These are phyloP conservation scores for Spongilla lacustris DNA, from an alignment of 37 sponge, comb jelly and placozoan genomes.

Conservation along the genomic window DNA sequence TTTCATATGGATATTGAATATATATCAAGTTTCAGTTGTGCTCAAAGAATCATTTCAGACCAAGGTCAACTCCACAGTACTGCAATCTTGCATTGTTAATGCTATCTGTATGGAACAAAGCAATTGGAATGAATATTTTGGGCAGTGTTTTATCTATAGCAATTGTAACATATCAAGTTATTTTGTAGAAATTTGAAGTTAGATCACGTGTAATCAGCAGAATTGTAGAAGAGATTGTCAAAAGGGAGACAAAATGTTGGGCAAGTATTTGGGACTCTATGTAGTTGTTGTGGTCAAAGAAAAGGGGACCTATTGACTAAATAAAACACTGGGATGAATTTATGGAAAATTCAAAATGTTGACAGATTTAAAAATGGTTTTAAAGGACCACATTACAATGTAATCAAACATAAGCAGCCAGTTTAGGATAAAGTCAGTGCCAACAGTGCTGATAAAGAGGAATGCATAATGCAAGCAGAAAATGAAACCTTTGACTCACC, in stretches of 20 bases:
- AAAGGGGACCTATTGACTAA: neutral
- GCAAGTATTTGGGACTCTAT: neutral
- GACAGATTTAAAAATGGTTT: neutral
- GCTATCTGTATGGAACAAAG: neutral
- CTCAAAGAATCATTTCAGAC: slow-evolving; percentile 17
- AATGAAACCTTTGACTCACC: neutral
- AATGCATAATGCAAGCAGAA: neutral
- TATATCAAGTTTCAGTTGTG: slow-evolving; percentile 26
- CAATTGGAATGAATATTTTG: slow-evolving; percentile 26
- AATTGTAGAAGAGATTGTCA: neutral
- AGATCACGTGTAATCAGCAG: too few species aligned
- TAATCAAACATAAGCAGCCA: neutral
- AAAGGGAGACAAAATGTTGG: neutral
- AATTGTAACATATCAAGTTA: too few species aligned
- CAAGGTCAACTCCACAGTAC: slow-evolving; percentile 50
- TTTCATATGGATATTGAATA: too few species aligned
- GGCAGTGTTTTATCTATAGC: slow-evolving; percentile 8
- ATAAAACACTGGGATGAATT: neutral
- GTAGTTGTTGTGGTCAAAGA: too few species aligned
- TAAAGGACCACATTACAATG: neutral
- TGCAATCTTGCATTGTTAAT: slow-evolving; percentile 12
- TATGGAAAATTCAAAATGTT: neutral
- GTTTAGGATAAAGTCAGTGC: neutral
- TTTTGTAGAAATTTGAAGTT: too few species aligned
- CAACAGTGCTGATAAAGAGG: neutral